Base-by-base conservation (phyloP, 2,113 vertebrate genomes). In the Rynchops niger region DNA sequence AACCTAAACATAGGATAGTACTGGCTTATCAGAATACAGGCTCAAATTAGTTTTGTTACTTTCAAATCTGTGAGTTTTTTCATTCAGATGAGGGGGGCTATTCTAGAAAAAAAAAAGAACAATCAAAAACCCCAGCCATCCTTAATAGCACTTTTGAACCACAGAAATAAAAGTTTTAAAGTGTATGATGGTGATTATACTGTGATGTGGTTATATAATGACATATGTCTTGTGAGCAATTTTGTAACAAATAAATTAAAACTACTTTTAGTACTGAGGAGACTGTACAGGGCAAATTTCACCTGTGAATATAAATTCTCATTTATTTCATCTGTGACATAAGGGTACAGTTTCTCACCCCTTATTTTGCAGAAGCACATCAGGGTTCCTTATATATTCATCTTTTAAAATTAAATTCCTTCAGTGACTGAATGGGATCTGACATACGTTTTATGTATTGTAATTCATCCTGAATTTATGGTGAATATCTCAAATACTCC, bases 191-290 rank as follows among this genome's bases (percentile, higher is more conserved):
- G 5, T 43, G 36, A 43, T 71, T 53, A 18, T 45, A 16, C 2
- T 32, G 9, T 23, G 45, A 62, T 2, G 3, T 62, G 5, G 3
- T 78, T 65, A 82, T n/a, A 6, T 6, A 74, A 26, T 4, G 2
- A 55, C 15, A 15, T 14, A 20, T 6, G 6, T 3, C 5, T 43
- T 34, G 16, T 4, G 63, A 61, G 70, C 3, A 2, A 25, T 61
- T 70, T 30, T 47, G 19, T 11, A 4, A 29, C 23, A 63, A 69
- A 87, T 32, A 71, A 78, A 22, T 47, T 21, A n/a, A 87, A 63
- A 82, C 50, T 58, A 23, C 2, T 58, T 56, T 34, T 21, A 71
- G 1, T 43, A 20, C 0, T 0, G 2, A 79, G 34, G 12, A 63
- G 25, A 27, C 3, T 1, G 3, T 50, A 45, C 4, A 53, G 17